Conservation (phyloP, 2,113 vertebrate genomes). For the Hemibagrus wyckioides region DNA sequence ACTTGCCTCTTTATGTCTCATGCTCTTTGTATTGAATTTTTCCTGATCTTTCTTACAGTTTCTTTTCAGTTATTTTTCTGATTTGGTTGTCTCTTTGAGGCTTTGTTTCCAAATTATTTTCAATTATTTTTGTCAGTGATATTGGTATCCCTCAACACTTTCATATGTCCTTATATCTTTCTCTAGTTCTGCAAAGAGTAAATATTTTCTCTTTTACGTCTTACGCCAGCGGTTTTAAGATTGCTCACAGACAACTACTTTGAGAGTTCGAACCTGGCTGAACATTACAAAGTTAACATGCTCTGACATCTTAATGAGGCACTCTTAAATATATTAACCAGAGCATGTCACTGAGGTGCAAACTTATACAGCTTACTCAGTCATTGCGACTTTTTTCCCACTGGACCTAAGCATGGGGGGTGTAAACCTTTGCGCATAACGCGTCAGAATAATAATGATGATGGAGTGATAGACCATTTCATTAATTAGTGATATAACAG, state of each 20-base stretch:
- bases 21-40: neutral
- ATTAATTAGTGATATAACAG: neutral
- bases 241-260: neutral
- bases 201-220: neutral
- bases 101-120: neutral
- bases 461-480: neutral
- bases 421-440: neutral
- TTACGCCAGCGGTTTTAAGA: neutral
- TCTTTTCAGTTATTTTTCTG: neutral
- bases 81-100: neutral
- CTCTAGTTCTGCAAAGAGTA: neutral
- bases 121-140: neutral
- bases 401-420: neutral
- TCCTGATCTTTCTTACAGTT: neutral
- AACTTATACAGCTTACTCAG: neutral
- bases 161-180: neutral
- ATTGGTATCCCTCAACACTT: neutral
- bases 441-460: neutral
- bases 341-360: neutral
- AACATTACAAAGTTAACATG: conserved; percentile 7
- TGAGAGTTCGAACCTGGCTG: conserved; percentile 2
- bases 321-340: conserved; percentile 4
- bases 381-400: neutral
- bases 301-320: conserved; percentile 20
- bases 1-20: neutral